Evolutionary conservation across 2,113 vertebrate genomes (phyloP), one percentile per base, ranked within the genome.

Genomic region (Formicarius rufipectus): DNA sequence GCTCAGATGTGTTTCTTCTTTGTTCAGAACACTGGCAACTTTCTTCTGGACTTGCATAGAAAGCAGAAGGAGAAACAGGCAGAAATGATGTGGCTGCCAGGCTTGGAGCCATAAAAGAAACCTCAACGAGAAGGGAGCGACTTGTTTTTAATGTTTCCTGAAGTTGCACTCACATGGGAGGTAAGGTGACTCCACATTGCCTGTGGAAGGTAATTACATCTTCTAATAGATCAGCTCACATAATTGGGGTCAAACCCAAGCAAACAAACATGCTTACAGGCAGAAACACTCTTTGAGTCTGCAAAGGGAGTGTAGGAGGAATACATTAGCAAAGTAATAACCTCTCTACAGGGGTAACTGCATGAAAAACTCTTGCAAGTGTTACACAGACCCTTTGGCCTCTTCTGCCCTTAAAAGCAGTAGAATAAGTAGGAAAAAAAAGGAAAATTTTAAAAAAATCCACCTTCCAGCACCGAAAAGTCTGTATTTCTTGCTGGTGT

Each of bases 281-380:
- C 55, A 93, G 67, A 88, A 76, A n/a, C 27, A 10, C 56, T 90
- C 59, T 83, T 94, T 72, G 13, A 64, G 27, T 56, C 91, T 85
- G 83, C 60, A 76, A 92, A 78, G 62, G 17, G 27, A 72, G 52
- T 9, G 73, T 94, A 31, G 90, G 90, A 92, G 85, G 90, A 96
- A 96, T 77, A 16, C 35, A 86, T 95, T 94, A 95, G 52, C 72
- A 92, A 91, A 76, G 39, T 60, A 90, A 95, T 74, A 91, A 82
- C 33, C 59, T 69, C 42, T 89, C 75, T 52, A 16, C 47, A 55
- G 50, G 75, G 82, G 39, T 77, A 90, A 89, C 21, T 72, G 86
- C 66, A 87, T 84, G 52, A 90, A 86, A 90, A 87, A 78, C 56
- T 64, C 40, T 90, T 83, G 52, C 42, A 56, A 89, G 28, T 35